Evolutionary conservation across 1,140 invertebrate species (phyloP), one percentile per base, ranked within the genome.

Genomic region (Leptinotarsa texana): DNA sequence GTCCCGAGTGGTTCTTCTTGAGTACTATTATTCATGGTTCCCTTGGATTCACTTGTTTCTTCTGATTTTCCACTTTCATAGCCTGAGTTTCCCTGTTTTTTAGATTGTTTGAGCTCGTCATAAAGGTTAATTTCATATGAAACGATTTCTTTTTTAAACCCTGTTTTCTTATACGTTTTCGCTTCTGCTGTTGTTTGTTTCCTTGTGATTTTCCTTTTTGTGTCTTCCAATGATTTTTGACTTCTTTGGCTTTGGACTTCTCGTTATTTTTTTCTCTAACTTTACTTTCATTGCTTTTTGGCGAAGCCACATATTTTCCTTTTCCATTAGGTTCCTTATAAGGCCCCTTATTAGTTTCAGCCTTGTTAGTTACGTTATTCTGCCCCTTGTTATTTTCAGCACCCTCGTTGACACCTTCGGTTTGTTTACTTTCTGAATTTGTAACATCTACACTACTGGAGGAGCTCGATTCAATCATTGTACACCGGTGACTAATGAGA

Each of bases 131-230:
- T 65, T 65, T 65, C 63, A 18, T 8, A n/a, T 65, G 63, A 2
- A 2, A 62, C 63, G 21, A 21, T 65, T 65, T 65, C 63, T 65
- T 3, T 65, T 65, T 21, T 65, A 24, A 17, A 65, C 24, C 63
- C 63, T 27, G 24, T 18, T 18, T 65, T 18, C 21, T 21, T 18
- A 65, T 27, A 13, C 2, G 63, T 18, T 18, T 65, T 65, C 2
- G 17, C 63, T 65, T 65, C 63, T 65, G 63, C 63, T 65, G 63
- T 65, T 24, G 63, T 65, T 65, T 24, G 63, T 65, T 65, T n/a
- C 18, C 21, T 65, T 1, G 63, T 21, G 1, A 21, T 65, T 65
- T 21, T 21, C 21, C 15, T 65, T 27, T 65, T 65, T 65, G 63
- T 65, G 21, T 65, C 63, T 13, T 18, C 63, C 24, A 65, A 21